Base-by-base conservation (phyloP, 2,888 invertebrate genomes). In the Sarcophaga carnaria region DNA sequence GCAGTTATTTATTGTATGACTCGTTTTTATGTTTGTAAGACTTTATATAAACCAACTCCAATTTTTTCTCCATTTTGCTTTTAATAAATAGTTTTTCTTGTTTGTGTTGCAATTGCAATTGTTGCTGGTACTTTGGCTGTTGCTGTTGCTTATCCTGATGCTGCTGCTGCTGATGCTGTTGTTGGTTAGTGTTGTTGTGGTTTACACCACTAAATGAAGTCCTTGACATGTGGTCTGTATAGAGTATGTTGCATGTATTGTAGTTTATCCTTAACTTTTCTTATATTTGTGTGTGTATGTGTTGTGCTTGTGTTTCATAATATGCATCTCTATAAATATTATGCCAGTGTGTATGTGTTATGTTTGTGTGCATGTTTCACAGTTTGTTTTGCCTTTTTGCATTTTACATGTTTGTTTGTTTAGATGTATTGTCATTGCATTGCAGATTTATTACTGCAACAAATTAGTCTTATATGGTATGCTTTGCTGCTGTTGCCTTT, bases 391-490 rank as follows among this genome's bases (percentile, higher is more conserved):
- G 66, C 76, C 76, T 71, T 54, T 86, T 71, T 85, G 62, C 64
- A 80, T 86, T 84, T 82, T 74, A 54, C 70, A 62, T 83, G 80
- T 70, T 86, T 83, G 80, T 70, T 86, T 83, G 80, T 70, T 86
- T 78, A 76, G 81, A 87, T 84, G 75, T 84, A 87, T 87, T 84
- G 87, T 84, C 87, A 82, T 84, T 79, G 78, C 79, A 67, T 76
- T 84, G 75, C 64, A 87, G 81, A 87, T 87, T 87, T 84, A 87
- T 87, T 87, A 87, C 87, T 87, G 87, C 87, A 84, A 87, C 87
- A 87, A 87, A 87, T 84, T 87, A 84, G 87, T 84, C 84, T 79
- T 75, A 81, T 72, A 81, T 72, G 76, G 84, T 67, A 22, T 80
- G 75, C n/a, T 63, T n/a, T 60, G 22, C 59, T 80, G 64, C 64